A percentile compares a stretch with the other conserved stretches of the same genome.
phyloP scores from a whole-genome alignment of 2,797 vertebrate species.

The Merluccius polli region DNA sequence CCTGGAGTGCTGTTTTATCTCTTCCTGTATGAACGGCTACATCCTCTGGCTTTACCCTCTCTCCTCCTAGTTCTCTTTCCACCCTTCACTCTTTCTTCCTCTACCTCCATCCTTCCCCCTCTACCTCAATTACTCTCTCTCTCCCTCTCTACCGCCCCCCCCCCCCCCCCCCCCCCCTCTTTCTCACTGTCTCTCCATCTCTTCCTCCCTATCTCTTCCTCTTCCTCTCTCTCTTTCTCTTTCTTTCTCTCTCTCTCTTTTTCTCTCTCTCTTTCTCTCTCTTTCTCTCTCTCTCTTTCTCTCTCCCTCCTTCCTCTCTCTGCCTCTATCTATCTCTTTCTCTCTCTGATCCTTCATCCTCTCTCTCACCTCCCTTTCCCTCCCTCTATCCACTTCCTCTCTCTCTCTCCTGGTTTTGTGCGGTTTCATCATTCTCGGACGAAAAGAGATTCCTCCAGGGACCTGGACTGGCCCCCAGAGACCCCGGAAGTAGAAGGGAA shows the following conservation, averaged over 20 bases:
- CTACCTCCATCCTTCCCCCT: neutral
- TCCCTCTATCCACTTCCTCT: conserved; percentile 1
- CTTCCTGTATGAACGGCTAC: neutral
- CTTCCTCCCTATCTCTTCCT: neutral
- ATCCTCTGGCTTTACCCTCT: neutral
- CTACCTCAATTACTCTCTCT: neutral
- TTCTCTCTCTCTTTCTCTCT: conserved; percentile 3
- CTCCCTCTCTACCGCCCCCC: too few species aligned
- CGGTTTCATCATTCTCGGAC: neutral
- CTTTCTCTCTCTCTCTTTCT: neutral
- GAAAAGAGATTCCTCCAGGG: neutral
- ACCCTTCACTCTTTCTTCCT: neutral
- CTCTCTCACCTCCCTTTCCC: neutral
- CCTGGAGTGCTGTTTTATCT: neutral
- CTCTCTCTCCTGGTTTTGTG: conserved; percentile 6
- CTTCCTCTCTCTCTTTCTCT: neutral
- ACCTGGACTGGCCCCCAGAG: neutral
- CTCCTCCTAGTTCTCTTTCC: neutral
- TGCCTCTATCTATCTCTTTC: neutral
- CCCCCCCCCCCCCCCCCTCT: too few species aligned
- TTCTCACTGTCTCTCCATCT: neutral
- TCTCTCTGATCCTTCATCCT: neutral
- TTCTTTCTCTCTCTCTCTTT: neutral
- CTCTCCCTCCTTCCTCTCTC: neutral
- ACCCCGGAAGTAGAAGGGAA: neutral